Percentiles rank a stretch among this genome's conserved stretches.
These are phyloP conservation scores for Phocoena phocoena DNA, from an alignment of 2,113 vertebrate genomes.

Conservation along the genomic window DNA sequence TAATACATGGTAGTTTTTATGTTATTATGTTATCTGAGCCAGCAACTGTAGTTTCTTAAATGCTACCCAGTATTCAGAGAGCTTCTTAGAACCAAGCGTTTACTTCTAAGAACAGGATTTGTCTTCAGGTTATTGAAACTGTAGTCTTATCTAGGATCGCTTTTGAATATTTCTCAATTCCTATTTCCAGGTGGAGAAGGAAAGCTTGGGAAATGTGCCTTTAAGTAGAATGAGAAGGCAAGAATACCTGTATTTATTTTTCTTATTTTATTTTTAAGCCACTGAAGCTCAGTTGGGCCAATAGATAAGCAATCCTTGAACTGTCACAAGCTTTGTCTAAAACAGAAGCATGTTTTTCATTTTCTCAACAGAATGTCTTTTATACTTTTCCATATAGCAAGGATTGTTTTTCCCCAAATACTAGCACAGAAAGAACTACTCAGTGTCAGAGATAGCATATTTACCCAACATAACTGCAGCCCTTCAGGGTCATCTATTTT, in stretches of 20 bases:
- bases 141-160: neutral
- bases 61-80: neutral
- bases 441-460: neutral
- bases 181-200: neutral
- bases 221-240: neutral
- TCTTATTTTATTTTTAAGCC: slow-evolving; percentile 28
- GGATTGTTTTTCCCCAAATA: neutral
- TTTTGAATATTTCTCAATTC: slow-evolving; percentile 13
- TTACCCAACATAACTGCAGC: neutral
- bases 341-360: neutral
- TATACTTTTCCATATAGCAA: neutral
- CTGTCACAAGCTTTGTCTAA: neutral
- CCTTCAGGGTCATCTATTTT: neutral
- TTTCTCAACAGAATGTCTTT: neutral
- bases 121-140: neutral
- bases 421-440: neutral
- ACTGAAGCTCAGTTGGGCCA: neutral
- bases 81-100: neutral
- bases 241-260: neutral
- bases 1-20: neutral
- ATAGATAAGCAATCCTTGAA: neutral
- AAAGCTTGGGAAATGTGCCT: neutral
- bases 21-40: neutral
- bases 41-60: neutral
- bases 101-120: neutral